phyloP scores from a whole-genome alignment of 2,113 vertebrate species.

The Corythaeola cristata region DNA sequence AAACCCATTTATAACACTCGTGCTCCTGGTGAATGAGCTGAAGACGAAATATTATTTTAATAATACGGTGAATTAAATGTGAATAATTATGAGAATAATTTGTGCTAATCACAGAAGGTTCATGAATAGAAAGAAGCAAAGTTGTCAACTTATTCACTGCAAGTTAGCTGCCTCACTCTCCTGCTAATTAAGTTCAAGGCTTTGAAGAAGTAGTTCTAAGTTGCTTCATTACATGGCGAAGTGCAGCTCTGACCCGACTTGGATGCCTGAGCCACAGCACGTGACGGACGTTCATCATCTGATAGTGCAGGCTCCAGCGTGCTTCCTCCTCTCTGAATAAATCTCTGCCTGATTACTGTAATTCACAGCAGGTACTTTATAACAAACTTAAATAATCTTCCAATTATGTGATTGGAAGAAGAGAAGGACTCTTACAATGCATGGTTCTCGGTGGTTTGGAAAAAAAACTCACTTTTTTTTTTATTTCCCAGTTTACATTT shows the following conservation, averaged over 20 bases:
- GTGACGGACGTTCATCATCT: background rate
- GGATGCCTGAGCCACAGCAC: background rate
- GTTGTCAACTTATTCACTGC: slow-evolving; percentile 9
- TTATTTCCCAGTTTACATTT: background rate
- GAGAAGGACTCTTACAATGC: background rate
- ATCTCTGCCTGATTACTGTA: background rate
- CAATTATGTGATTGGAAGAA: background rate
- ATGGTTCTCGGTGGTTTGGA: background rate
- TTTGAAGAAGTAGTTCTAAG: slow-evolving; percentile 26
- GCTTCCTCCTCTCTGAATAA: background rate
- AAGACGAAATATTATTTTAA: slow-evolving; percentile 48
- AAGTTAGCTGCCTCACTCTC: background rate
- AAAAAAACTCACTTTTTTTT: background rate
- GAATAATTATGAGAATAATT: slow-evolving; percentile 45
- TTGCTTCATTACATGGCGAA: background rate
- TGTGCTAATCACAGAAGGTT: background rate
- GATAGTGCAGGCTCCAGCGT: background rate
- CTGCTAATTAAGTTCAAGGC: slow-evolving; percentile 19
- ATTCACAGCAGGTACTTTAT: slow-evolving; percentile 8
- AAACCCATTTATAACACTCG: background rate
- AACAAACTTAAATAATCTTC: slow-evolving; percentile 16
- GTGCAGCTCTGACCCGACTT: background rate
- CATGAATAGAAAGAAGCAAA: background rate
- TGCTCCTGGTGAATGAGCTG: slow-evolving; percentile 31
- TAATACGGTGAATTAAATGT: slow-evolving; percentile 20